phyloP scores from a whole-genome alignment of 2,888 invertebrate species.

The Congeria kusceri region DNA sequence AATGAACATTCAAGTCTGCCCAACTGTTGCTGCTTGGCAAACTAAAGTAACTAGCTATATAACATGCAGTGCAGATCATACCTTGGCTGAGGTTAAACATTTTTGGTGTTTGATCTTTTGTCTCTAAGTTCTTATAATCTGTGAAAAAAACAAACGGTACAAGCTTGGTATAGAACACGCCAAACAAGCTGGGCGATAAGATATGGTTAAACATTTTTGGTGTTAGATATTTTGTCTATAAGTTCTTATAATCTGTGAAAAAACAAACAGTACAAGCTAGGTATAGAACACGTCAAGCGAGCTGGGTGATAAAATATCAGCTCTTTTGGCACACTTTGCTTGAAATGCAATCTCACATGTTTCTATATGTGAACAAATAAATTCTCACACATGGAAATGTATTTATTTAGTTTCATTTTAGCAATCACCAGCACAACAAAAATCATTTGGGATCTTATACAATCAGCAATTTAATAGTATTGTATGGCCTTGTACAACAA shows the following conservation, averaged over 20 bases:
- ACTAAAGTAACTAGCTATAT: no score
- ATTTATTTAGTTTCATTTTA: no score
- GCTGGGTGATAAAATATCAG: not conserved
- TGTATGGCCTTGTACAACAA: no score
- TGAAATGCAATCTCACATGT: no score
- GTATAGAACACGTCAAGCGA: not conserved
- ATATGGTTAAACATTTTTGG: constrained; percentile 55
- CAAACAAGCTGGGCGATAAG: not conserved
- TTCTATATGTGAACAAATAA: no score
- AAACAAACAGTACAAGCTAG: constrained; percentile 2
- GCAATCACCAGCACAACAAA: no score
- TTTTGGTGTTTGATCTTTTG: constrained; percentile 56
- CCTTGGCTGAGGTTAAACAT: constrained; percentile 57
- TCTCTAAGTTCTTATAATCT: constrained; percentile 50
- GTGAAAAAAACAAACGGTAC: constrained; percentile 20
- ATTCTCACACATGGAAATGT: no score
- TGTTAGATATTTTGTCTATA: constrained; percentile 51
- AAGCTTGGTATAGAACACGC: not conserved
- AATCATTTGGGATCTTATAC: no score
- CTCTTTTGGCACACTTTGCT: constrained; percentile 3
- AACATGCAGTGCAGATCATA: constrained; percentile 24
- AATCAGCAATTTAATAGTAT: no score
- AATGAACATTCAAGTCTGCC: no score
- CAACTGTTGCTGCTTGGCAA: not conserved
- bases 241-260: constrained; percentile 46